Base-by-base conservation (phyloP, 2,797 vertebrate genomes). In the Apodemus agrarius region DNA sequence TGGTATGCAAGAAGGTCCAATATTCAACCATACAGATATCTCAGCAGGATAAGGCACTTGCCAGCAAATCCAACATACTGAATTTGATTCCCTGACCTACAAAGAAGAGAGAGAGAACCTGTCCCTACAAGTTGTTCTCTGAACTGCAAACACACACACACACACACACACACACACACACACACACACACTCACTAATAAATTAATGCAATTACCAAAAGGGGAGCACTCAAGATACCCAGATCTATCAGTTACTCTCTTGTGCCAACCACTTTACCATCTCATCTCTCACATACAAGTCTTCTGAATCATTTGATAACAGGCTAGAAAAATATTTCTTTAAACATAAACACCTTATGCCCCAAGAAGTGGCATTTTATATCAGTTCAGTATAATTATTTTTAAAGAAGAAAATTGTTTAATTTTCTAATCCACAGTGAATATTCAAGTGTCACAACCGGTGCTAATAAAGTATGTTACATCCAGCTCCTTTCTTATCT, bases 381-480 rank as follows among this genome's bases (percentile, higher is more conserved):
- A 63, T 19, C 26, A n/a, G 24, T 31, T 11, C 4, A 61, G 43
- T 78, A 49, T 49, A 79, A 93, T 95, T 81, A 72, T 89, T n/a
- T 87, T 61, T 74, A 91, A 85, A 43, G 14, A 63, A 19, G 26
- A 80, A 83, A 59, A 67, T 21, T 75, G 37, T 84, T 88, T 93
- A 83, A 74, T 84, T 88, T 88, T 91, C 49, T 91, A 93, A 91
- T 52, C 43, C 46, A 81, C 2, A 76, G 24, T 76, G 83, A 24
- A 54, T 69, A 61, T 37, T 61, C 24, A 63, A 83, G 54, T 80
- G 12, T 61, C 40, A 79, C 49, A 89, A 89, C 52, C 31, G 81
- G 6, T 80, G 83, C 59, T 59, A 89, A 46, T 34, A 80, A 89
- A 85, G 11, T 34, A 24, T 12, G 63, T 72, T 67, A 17, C 13